These are phyloP conservation scores for Rutpela maculata DNA, from an alignment of 2,888 invertebrate species.

Conservation along the genomic window DNA sequence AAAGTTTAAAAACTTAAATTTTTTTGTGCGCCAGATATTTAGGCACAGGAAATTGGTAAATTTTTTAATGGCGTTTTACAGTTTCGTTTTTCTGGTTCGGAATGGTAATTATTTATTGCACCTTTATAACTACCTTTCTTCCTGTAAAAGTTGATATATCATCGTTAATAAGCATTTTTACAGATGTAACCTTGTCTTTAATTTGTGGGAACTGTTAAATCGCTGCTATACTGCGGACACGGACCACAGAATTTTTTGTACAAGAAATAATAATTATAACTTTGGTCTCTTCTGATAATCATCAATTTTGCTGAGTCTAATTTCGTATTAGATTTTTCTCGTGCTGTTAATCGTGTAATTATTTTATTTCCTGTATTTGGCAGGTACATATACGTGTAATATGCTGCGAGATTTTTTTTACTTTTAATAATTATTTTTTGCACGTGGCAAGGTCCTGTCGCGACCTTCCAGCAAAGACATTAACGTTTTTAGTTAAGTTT, in stretches of 20 bases:
- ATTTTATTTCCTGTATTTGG: background rate
- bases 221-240: constrained; percentile 33
- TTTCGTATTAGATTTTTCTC: background rate
- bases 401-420: background rate
- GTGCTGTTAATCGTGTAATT: background rate
- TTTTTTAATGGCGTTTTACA: constrained; percentile 35
- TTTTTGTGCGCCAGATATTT: background rate
- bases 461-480: constrained; percentile 2
- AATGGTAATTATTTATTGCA: constrained; percentile 39
- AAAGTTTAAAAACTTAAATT: background rate
- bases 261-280: constrained; percentile 28
- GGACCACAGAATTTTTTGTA: constrained; percentile 29
- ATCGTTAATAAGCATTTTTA: constrained; percentile 46
- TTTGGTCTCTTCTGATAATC: constrained; percentile 1
- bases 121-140: constrained; percentile 42
- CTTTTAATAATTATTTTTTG: background rate
- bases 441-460: background rate
- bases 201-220: constrained; percentile 40
- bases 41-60: constrained; percentile 40
- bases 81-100: constrained; percentile 39
- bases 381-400: background rate
- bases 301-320: background rate
- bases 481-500: background rate
- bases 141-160: constrained; percentile 47
- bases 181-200: constrained; percentile 37